Conservation (phyloP, 2,113 vertebrate genomes). For the Chiloscyllium plagiosum region DNA sequence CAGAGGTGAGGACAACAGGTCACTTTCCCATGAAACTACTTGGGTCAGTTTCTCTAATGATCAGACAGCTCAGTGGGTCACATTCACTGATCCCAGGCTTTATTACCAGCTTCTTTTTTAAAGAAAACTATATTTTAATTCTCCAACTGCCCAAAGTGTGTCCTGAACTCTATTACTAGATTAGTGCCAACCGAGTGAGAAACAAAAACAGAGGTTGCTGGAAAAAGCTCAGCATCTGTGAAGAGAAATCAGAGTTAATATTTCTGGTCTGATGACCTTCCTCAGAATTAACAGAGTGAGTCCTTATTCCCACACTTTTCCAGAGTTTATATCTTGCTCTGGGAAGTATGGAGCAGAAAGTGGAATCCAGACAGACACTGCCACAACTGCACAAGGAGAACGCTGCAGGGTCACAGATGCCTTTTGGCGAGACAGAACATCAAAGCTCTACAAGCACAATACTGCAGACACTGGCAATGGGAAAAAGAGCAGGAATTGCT, state of each 20-base stretch:
- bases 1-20: too few species aligned
- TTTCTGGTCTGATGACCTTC: too few species aligned
- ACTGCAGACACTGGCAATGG: too few species aligned
- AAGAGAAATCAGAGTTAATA: too few species aligned
- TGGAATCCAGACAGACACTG: too few species aligned
- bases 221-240: too few species aligned
- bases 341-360: neutral
- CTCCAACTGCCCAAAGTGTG: neutral
- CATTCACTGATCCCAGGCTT: neutral
- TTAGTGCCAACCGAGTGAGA: too few species aligned
- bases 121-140: neutral
- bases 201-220: too few species aligned
- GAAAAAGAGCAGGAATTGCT: too few species aligned
- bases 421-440: neutral
- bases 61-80: neutral
- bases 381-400: neutral
- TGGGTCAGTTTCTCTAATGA: neutral
- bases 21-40: too few species aligned
- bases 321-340: too few species aligned
- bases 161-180: neutral
- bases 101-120: neutral
- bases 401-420: neutral
- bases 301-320: neutral
- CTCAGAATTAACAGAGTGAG: neutral
- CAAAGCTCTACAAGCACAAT: neutral